Evolutionary conservation across 1,140 invertebrate genomes (phyloP).

Genomic region (Drosophila nigrodunni): DNA sequence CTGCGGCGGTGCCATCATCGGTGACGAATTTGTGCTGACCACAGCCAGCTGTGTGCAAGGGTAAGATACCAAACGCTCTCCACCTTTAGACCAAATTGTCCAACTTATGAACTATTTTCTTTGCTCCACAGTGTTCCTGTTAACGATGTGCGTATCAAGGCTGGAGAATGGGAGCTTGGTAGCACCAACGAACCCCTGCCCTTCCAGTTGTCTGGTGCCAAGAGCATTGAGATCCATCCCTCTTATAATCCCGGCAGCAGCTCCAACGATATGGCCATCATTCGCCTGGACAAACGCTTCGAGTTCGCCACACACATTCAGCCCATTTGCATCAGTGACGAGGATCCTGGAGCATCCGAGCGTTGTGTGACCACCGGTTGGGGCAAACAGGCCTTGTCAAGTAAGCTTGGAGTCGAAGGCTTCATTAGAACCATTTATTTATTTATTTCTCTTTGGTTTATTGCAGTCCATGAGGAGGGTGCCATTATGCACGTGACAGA

Average conservation of each 20-base stretch:
- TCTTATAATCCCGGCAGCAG: slow-evolving; percentile 87
- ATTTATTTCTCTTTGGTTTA: neutral
- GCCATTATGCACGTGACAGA: slow-evolving; percentile 91
- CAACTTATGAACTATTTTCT: neutral
- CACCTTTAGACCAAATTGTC: neutral
- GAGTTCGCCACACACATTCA: slow-evolving; percentile 90
- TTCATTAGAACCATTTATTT: neutral
- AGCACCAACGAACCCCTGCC: slow-evolving; percentile 91
- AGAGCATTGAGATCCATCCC: slow-evolving; percentile 90
- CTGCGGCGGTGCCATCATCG: slow-evolving; percentile 83
- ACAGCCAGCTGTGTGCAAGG: slow-evolving; percentile 87
- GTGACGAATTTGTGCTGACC: slow-evolving; percentile 75
- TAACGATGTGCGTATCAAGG: slow-evolving; percentile 90
- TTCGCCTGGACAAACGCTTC: slow-evolving; percentile 87
- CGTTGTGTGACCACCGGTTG: slow-evolving; percentile 92
- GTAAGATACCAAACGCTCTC: slow-evolving; percentile 85
- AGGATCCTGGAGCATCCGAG: slow-evolving; percentile 84
- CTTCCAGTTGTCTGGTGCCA: slow-evolving; percentile 90
- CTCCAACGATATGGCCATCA: slow-evolving; percentile 90
- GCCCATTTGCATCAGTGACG: slow-evolving; percentile 89
- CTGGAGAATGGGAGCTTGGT: slow-evolving; percentile 94
- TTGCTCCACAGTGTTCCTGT: slow-evolving; percentile 56
- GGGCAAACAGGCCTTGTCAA: slow-evolving; percentile 91
- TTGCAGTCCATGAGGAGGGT: slow-evolving; percentile 87
- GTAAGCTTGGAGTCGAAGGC: slow-evolving; percentile 85